Conservation (phyloP, 2,113 vertebrate species). For the Anguilla japonica region DNA sequence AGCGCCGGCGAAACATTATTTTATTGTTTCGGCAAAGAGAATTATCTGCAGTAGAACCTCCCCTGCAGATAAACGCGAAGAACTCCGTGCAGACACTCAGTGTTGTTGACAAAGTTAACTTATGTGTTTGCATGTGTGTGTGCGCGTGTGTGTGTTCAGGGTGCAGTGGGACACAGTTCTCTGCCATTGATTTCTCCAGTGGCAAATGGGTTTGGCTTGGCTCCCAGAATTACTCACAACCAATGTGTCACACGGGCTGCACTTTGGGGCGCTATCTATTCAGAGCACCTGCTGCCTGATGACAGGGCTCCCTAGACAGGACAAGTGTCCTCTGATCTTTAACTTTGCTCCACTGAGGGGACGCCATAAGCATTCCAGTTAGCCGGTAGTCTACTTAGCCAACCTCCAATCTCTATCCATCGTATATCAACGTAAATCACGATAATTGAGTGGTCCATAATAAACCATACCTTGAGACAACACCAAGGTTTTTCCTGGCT, state of each 20-base stretch:
- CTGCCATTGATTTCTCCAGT: conserved; percentile 55
- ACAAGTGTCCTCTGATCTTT: conserved; percentile 53
- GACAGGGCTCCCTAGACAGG: conserved; percentile 57
- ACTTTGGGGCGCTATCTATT: conserved; percentile 61
- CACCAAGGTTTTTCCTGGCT: too few relatives aligned
- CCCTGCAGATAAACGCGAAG: neutral
- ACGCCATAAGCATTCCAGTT: conserved; percentile 30
- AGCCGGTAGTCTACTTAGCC: neutral
- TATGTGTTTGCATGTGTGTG: conserved; percentile 4
- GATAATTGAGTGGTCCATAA: neutral
- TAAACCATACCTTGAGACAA: neutral
- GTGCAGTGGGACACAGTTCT: conserved; percentile 33
- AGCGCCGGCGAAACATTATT: neutral
- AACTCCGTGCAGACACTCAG: neutral
- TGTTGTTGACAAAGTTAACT: conserved; percentile 36
- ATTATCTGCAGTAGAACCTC: neutral
- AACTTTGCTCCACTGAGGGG: conserved; percentile 56
- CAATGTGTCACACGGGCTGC: conserved; percentile 37
- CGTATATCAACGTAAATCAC: neutral
- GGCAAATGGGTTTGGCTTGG: conserved; percentile 52
- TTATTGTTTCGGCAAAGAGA: neutral
- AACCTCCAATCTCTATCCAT: neutral
- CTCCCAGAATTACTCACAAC: conserved; percentile 65
- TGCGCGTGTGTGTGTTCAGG: conserved; percentile 20
- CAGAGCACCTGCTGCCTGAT: conserved; percentile 64